Evolutionary conservation across 2,113 vertebrate species (phyloP).

Genomic region (Todiramphus saurophagus): DNA sequence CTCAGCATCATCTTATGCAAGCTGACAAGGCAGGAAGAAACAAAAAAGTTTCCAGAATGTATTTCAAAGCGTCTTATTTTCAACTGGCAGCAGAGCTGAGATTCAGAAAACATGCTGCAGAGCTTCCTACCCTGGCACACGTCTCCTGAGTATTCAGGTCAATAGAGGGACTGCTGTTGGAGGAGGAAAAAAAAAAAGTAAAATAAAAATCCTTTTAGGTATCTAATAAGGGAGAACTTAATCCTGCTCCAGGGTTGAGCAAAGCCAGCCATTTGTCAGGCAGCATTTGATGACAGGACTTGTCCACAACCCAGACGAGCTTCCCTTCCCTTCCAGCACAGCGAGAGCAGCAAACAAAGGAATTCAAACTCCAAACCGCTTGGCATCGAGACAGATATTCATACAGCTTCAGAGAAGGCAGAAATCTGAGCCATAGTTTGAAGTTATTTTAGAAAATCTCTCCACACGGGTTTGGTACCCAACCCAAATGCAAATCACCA

Average conservation of each 20-base stretch:
- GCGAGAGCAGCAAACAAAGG: not conserved
- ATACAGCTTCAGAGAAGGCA: not conserved
- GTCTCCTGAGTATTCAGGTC: not conserved
- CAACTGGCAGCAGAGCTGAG: not conserved
- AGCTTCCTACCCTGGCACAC: not conserved
- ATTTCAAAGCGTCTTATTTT: not conserved
- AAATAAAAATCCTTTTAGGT: not conserved
- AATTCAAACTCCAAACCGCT: not conserved
- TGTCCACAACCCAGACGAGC: not conserved
- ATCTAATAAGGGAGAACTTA: not conserved
- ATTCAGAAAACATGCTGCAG: not conserved
- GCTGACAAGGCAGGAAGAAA: not conserved
- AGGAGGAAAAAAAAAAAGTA: not conserved
- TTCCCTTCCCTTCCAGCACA: not conserved
- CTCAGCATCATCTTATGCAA: not conserved
- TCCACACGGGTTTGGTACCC: not conserved
- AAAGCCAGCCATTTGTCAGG: constrained; percentile 8
- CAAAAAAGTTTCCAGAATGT: not conserved
- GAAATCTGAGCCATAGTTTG: not conserved
- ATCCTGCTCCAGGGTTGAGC: not conserved
- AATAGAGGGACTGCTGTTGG: not conserved
- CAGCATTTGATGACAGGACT: not conserved
- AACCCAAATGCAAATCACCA: constrained; percentile 43
- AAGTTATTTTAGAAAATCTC: constrained; percentile 9
- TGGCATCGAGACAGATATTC: not conserved